Base-by-base conservation (phyloP, 2,888 invertebrate species). In the Synanthedon andrenaeformis region DNA sequence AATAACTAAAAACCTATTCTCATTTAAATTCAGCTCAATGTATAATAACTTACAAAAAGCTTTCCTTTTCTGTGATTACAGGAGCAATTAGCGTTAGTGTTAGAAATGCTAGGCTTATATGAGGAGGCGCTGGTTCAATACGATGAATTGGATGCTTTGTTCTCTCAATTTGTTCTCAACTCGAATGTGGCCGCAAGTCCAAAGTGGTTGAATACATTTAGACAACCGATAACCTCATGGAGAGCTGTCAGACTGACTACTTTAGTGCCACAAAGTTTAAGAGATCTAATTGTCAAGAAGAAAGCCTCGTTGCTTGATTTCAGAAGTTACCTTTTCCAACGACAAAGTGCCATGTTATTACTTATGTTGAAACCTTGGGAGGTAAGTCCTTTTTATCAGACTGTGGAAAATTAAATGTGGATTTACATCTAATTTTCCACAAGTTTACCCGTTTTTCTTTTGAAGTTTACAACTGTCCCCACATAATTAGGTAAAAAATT, bases 41-140 rank as follows among this genome's bases (percentile, higher is more conserved):
- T 42, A 45, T 8, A 45, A n/a, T n/a, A 6, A 45, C 14, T 13
- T 45, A 45, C 8, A 45, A 45, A 45, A 45, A 45, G 11, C 14
- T 12, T 45, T 6, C 45, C 2, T 50, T 41, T 41, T 42, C 10
- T 49, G 41, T 35, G 41, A 1, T 52, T 88, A 54, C 89, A 97
- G 93, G 98, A 98, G 87, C 97, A 98, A 86, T 89, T 98, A 63
- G 98, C 97, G 56, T 95, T 98, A 82, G 95, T 96, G 60, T 90
- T 97, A 67, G 96, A 98, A 89, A 97, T 97, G 94, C 85, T 98
- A 61, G 96, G 96, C 55, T 89, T 98, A 59, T 93, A 95, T 70
- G 96, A 97, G 62, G 98, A 98, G 84, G 96, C 98, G 12, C 86
- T 98, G 62, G 95, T 98, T 54, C 98, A 98, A 72, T 99, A 98